These are phyloP conservation scores for Mythimna impura DNA, from an alignment of 2,888 invertebrate genomes.

Conservation along the genomic window DNA sequence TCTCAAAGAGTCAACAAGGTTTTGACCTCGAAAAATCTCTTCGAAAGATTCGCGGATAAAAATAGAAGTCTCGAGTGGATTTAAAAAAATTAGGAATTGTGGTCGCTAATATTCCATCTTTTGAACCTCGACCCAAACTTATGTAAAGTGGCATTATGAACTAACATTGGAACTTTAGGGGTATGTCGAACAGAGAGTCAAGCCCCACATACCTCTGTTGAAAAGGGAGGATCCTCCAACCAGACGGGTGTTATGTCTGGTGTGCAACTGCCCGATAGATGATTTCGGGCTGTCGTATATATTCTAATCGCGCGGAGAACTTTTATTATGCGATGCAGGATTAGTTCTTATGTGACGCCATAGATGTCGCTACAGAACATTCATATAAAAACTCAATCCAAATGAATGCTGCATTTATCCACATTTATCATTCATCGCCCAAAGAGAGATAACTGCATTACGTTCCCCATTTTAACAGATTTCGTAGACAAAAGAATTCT, in stretches of 20 bases:
- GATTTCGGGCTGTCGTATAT: no score
- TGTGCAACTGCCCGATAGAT: no score
- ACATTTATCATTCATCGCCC: slow-evolving; percentile 9
- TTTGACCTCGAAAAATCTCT: background rate
- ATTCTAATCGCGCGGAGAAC: no score
- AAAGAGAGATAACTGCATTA: slow-evolving; percentile 33
- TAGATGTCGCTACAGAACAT: no score
- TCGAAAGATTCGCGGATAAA: background rate
- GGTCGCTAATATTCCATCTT: background rate
- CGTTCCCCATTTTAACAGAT: slow-evolving; percentile 11
- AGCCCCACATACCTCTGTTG: no score
- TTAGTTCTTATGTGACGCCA: no score
- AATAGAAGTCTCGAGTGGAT: slow-evolving; percentile 6
- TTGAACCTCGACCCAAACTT: background rate
- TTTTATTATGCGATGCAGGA: no score
- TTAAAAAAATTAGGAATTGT: background rate
- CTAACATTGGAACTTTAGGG: no score
- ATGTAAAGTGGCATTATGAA: background rate
- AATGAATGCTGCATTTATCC: background rate
- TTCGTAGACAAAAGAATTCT: slow-evolving; percentile 25
- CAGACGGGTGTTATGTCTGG: no score
- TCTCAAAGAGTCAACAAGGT: slow-evolving; percentile 2
- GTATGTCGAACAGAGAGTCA: no score
- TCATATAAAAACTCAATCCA: background rate
- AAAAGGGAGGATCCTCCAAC: no score